A percentile compares a stretch with the other conserved stretches of the same genome.
Conservation (phyloP, 2,113 vertebrate genomes). For the Dipodomys merriami region DNA sequence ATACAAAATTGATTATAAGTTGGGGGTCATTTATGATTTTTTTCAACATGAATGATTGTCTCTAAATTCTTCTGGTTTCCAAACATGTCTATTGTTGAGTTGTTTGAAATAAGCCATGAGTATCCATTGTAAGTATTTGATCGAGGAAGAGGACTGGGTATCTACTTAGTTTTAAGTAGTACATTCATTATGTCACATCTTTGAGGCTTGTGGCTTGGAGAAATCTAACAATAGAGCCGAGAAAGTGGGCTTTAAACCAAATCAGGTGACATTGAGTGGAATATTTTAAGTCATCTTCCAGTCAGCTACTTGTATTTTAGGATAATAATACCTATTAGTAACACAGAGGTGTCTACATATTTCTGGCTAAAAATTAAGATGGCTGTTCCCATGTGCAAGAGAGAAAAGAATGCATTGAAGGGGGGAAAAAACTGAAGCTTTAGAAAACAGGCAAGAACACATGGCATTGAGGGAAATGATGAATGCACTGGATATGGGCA, state of each 20-base stretch:
- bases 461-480: background rate
- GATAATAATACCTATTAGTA: background rate
- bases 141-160: background rate
- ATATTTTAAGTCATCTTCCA: background rate
- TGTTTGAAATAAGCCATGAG: conserved; percentile 4
- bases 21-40: background rate
- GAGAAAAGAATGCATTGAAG: background rate
- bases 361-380: background rate
- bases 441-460: background rate
- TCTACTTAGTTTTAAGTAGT: background rate
- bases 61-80: background rate
- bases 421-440: background rate
- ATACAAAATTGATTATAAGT: background rate
- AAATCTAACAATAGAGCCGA: background rate
- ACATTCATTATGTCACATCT: background rate
- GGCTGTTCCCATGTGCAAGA: background rate
- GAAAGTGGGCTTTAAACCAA: background rate
- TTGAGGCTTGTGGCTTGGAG: background rate
- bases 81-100: background rate
- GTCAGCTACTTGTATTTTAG: background rate
- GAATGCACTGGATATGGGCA: too few relatives aligned
- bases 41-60: background rate
- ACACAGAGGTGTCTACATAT: background rate
- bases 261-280: background rate
- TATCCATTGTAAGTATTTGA: background rate